Conservation (phyloP, 2,797 vertebrate species). For the Artibeus jamaicensis region DNA sequence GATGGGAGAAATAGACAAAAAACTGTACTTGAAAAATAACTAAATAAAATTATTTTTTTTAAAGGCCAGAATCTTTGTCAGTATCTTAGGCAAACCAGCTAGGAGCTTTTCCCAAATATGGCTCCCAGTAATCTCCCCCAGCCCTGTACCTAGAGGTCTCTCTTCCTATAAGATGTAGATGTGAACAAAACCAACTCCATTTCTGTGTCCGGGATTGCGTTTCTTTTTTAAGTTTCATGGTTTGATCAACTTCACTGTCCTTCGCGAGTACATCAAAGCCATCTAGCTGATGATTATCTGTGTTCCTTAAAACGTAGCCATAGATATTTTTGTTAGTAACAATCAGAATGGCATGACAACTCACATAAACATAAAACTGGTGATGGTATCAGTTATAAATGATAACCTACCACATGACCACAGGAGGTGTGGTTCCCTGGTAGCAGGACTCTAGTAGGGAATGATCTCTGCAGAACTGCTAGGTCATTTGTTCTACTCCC, state of each 20-base stretch:
- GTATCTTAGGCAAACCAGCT: neutral
- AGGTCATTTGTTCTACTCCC: neutral
- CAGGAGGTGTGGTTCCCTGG: too few relatives aligned
- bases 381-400: neutral
- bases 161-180: neutral
- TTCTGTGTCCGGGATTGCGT: neutral
- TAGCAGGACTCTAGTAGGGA: neutral
- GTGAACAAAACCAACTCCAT: neutral
- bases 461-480: neutral
- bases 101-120: neutral
- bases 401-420: neutral
- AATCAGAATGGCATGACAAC: neutral
- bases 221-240: neutral
- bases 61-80: neutral
- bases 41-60: too few relatives aligned
- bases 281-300: neutral
- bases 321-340: neutral
- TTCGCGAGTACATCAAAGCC: neutral
- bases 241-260: neutral
- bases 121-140: neutral
- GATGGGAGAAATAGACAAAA: too few relatives aligned
- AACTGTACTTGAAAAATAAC: too few relatives aligned
- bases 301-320: neutral
- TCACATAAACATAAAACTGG: neutral
- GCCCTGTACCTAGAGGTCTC: neutral